Conservation (phyloP, 2,888 invertebrate species). For the Tinea pellionella region DNA sequence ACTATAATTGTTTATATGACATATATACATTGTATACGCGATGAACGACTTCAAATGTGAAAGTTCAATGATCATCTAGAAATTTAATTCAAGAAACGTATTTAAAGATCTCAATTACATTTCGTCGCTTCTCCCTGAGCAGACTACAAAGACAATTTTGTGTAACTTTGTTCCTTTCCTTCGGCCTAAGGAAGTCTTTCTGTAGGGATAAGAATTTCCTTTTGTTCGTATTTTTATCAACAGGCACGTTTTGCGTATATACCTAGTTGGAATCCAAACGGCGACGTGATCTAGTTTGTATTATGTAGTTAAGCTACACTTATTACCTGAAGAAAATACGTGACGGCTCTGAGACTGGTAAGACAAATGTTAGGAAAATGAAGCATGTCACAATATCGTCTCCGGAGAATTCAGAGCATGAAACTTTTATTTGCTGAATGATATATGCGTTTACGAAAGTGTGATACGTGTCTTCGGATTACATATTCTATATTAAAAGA, state of each 20-base stretch:
- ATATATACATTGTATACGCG: neutral
- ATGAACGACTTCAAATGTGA: neutral
- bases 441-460: neutral
- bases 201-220: neutral
- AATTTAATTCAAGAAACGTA: neutral
- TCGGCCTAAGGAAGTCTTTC: neutral
- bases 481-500: neutral
- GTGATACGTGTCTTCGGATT: neutral
- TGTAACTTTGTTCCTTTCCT: neutral
- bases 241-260: conserved; percentile 2
- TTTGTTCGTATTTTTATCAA: neutral
- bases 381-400: neutral
- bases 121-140: neutral
- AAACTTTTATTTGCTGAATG: neutral
- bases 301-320: conserved; percentile 9
- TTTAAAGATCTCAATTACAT: neutral
- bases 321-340: conserved; percentile 7
- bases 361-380: neutral
- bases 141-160: neutral
- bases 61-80: neutral
- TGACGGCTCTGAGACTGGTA: neutral
- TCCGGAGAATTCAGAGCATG: neutral
- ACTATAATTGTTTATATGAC: too few relatives aligned
- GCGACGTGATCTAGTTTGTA: conserved; percentile 7
- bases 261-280: conserved; percentile 1